Evolutionary conservation across 2,113 vertebrate genomes (phyloP), one percentile per base, ranked within the genome.

Genomic region (Cyphomyrus plagiostoma): DNA sequence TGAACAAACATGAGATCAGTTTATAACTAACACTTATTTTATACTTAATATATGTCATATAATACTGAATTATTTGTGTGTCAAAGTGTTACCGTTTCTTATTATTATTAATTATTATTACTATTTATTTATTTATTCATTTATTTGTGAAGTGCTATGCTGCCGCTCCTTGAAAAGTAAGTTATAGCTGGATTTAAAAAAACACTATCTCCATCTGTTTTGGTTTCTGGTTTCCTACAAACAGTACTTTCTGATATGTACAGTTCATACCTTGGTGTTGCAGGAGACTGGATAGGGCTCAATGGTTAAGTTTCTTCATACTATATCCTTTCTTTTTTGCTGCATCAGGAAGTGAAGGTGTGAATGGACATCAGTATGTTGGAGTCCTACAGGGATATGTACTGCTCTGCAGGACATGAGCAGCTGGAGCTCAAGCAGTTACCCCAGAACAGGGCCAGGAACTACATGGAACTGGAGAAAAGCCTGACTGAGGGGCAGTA

Each of bases 401-500:
- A 92, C 92, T 91, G 93, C 90, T 92, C 92, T 58, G 92, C 93
- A 70, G 91, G 93, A 74, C 89, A 74, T 9, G 90, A 91, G 49
- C 70, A 90, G 45, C 93, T 95, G 92, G 94, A 92, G 87, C 92
- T 96, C 82, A 91, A 91, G 0, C 86, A 91, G 1, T 50, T 92
- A 49, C 77, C 93, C 0, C 92, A 88, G 0, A 95, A 94, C n/a
- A 93, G 91, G 46, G 94, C 93, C 83, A 90, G 92, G 30, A 50
- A 92, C 89, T 94, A 94, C 89, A 93, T 93, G 9, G 97, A 97
- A 15, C 94, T 95, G 92, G 96, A 95, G 96, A 94, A 94, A 49
- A 95, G 95, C 89, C 95, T 98, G 93, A 97, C 90, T 0, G 97
- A 98, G 89, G 98, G 97, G 30, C 98, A 98, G 94, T 98, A 98